These are phyloP conservation scores for Aphelenchoides avenae DNA, from an alignment of 1,140 invertebrate species.

Conservation along the genomic window DNA sequence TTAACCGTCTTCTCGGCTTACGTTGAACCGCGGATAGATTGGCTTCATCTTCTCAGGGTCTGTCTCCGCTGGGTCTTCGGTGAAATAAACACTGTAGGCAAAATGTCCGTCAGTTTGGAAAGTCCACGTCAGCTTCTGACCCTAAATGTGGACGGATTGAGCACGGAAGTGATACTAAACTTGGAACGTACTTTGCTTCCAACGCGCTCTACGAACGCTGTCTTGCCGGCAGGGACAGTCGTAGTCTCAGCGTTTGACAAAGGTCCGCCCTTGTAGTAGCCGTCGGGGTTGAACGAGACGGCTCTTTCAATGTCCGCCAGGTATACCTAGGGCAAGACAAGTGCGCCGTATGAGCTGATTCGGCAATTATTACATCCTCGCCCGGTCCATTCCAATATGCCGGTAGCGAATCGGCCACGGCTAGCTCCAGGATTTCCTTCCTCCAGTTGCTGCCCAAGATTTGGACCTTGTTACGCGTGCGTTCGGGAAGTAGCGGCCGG, in stretches of 20 bases:
- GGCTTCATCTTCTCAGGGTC: conserved; percentile 23
- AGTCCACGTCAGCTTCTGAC: conserved; percentile 46
- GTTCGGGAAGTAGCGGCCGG: conserved; percentile 51
- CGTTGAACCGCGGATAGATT: conserved; percentile 54
- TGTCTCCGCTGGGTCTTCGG: conserved; percentile 24
- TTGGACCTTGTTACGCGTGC: conserved; percentile 55
- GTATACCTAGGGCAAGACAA: conserved; percentile 24
- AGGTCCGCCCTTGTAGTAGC: conserved; percentile 43
- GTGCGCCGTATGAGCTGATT: neutral
- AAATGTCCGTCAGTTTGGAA: conserved; percentile 56
- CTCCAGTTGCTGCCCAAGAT: conserved; percentile 51
- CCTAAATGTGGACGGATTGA: too few species aligned
- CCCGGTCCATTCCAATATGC: conserved; percentile 52
- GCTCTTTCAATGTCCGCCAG: conserved; percentile 42
- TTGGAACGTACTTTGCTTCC: conserved; percentile 22
- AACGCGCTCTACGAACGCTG: conserved; percentile 29
- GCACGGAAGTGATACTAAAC: too few species aligned
- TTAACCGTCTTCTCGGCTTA: conserved; percentile 23
- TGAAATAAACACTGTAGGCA: conserved; percentile 49
- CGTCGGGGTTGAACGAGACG: conserved; percentile 31
- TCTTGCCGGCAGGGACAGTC: conserved; percentile 44
- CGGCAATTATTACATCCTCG: conserved; percentile 18
- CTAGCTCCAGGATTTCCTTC: conserved; percentile 49
- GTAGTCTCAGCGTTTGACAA: conserved; percentile 22
- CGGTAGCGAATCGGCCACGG: conserved; percentile 41